These are phyloP conservation scores for Garra rufa DNA, from an alignment of 2,113 vertebrate species.

Conservation along the genomic window DNA sequence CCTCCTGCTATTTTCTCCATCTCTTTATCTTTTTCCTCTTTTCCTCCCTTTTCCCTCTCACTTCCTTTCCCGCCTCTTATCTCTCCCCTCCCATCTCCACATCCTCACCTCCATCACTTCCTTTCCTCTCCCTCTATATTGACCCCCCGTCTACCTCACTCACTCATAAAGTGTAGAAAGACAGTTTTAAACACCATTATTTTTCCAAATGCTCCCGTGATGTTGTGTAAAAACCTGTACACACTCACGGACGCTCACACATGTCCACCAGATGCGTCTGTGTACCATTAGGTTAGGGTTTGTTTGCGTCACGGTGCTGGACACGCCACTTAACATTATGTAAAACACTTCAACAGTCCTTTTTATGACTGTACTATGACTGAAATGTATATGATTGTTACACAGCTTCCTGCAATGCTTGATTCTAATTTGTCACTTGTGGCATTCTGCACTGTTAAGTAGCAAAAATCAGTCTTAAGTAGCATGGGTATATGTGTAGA, in stretches of 20 bases:
- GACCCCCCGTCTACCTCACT: not conserved
- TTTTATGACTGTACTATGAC: not conserved
- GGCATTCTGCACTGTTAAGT: not conserved
- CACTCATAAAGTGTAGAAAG: not conserved
- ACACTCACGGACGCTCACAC: not conserved
- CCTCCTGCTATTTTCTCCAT: constrained; percentile 36
- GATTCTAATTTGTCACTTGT: not conserved
- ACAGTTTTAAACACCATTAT: not conserved
- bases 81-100: constrained; percentile 54
- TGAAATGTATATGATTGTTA: not conserved
- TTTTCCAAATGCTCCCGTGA: not conserved
- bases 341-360: constrained; percentile 50
- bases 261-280: constrained; percentile 18
- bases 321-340: constrained; percentile 29
- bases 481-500: too few relatives aligned
- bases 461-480: too few relatives aligned
- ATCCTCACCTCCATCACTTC: constrained; percentile 28
- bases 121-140: constrained; percentile 1
- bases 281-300: not conserved
- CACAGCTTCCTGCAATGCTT: not conserved
- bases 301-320: constrained; percentile 13
- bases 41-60: constrained; percentile 24
- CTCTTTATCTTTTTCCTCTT: constrained; percentile 41
- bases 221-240: not conserved
- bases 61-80: constrained; percentile 53